Percentiles rank a stretch among this genome's conserved stretches.
These are phyloP conservation scores for Cheilosia impressa DNA, from an alignment of 2,888 invertebrate species.

Conservation along the genomic window DNA sequence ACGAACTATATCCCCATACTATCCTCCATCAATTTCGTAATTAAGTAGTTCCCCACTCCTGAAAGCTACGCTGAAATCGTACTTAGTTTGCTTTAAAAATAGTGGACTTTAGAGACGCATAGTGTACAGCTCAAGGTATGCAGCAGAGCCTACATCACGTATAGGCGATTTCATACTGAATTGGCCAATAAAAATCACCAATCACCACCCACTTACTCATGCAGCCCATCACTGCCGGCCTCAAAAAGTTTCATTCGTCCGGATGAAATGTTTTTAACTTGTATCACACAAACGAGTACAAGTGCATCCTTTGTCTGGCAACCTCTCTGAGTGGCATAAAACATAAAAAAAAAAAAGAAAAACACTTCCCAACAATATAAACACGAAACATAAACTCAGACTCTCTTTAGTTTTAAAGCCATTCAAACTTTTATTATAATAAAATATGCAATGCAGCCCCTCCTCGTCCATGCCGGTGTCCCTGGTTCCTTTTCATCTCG, in stretches of 20 bases:
- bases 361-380: slow-evolving; percentile 1
- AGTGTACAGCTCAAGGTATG: no score
- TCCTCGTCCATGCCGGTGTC: no score
- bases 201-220: not conserved
- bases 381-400: not conserved
- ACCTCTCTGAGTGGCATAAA: not conserved
- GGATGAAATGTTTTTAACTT: not conserved
- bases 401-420: slow-evolving; percentile 32
- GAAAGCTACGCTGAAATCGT: no score
- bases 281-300: slow-evolving; percentile 1
- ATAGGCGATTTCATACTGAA: not conserved
- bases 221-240: not conserved
- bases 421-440: slow-evolving; percentile 48
- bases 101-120: no score
- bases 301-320: not conserved
- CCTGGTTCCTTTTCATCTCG: not conserved
- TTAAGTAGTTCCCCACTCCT: no score
- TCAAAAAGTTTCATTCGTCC: not conserved
- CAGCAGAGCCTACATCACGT: no score
- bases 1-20: no score
- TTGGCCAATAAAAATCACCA: not conserved
- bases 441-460: slow-evolving; percentile 39
- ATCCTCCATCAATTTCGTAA: no score
- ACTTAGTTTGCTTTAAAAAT: no score
- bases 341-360: not conserved